Evolutionary conservation across 2,797 vertebrate species (phyloP).

Genomic region (Yasuhikotakia modesta): DNA sequence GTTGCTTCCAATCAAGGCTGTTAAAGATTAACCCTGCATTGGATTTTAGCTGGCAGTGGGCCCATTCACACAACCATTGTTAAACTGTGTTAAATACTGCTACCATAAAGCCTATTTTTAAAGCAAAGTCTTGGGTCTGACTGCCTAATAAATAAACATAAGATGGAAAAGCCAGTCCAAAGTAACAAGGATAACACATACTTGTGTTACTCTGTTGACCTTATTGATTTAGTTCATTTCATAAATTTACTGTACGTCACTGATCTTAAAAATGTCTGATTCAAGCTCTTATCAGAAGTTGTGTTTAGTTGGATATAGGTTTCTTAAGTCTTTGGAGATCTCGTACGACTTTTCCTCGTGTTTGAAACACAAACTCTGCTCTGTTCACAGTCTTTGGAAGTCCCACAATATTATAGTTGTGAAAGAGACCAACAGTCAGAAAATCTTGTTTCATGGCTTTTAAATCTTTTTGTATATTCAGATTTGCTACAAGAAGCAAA

Average conservation of each 20-base stretch:
- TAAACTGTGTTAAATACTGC: conserved; percentile 9
- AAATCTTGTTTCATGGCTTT: neutral
- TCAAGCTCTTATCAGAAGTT: neutral
- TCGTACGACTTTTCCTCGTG: neutral
- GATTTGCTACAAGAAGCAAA: neutral
- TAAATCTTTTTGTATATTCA: neutral
- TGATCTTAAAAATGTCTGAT: too few relatives aligned
- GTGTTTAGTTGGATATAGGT: neutral
- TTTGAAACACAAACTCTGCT: neutral
- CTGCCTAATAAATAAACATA: neutral
- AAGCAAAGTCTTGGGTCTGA: neutral
- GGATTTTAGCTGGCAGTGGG: conserved; percentile 13
- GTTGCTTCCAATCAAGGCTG: conserved; percentile 30
- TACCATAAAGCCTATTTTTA: neutral
- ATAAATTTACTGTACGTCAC: neutral
- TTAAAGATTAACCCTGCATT: conserved; percentile 30
- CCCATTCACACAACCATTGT: conserved; percentile 58
- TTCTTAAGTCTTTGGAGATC: neutral
- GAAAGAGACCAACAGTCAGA: too few relatives aligned
- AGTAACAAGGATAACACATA: neutral
- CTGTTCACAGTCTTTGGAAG: too few relatives aligned
- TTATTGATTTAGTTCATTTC: neutral
- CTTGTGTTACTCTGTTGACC: neutral
- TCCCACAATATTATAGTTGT: neutral
- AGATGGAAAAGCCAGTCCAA: neutral